Percentiles rank a stretch among this genome's conserved stretches.
phyloP scores from a whole-genome alignment of 2,113 vertebrate genomes.

The Mugil cephalus region DNA sequence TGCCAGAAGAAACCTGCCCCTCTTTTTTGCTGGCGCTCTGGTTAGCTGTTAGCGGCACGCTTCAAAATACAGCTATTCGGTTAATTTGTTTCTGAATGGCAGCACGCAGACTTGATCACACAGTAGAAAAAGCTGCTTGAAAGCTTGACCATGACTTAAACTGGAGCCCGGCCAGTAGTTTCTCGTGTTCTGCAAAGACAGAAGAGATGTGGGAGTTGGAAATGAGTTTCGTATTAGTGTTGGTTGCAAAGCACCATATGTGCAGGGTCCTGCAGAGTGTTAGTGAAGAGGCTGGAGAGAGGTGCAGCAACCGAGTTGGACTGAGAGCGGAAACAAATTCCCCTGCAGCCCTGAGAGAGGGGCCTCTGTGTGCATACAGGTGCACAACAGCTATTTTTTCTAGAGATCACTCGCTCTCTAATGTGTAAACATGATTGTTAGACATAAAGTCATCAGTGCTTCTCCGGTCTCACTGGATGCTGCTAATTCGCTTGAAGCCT shows the following conservation, averaged over 20 bases:
- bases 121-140: not conserved
- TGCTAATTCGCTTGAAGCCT: no score
- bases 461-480: not conserved
- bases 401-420: not conserved
- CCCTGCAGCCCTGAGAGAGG: constrained; percentile 46
- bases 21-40: not conserved
- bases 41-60: not conserved
- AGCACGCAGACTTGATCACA: not conserved
- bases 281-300: constrained; percentile 34
- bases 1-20: not conserved
- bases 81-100: not conserved
- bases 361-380: constrained; percentile 55
- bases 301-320: constrained; percentile 22
- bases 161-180: not conserved
- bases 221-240: constrained; percentile 31
- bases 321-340: constrained; percentile 41
- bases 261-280: constrained; percentile 27
- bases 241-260: constrained; percentile 22
- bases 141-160: not conserved
- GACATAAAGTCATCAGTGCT: not conserved
- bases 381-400: not conserved
- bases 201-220: constrained; percentile 15
- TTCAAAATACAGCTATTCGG: not conserved
- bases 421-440: not conserved
- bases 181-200: not conserved